phyloP scores from a whole-genome alignment of 2,888 invertebrate species.

The Phaedon cochleariae region DNA sequence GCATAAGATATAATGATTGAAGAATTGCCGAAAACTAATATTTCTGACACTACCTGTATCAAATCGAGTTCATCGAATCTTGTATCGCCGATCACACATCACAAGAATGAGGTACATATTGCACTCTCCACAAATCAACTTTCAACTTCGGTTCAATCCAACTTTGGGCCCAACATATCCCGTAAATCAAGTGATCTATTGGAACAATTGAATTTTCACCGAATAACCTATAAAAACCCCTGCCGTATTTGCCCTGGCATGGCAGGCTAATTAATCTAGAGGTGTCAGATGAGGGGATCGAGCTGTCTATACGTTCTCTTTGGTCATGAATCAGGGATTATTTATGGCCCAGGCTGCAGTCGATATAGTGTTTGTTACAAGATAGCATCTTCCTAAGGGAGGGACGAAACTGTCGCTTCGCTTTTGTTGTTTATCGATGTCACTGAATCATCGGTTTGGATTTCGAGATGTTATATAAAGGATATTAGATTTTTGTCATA shows the following conservation, averaged over 20 bases:
- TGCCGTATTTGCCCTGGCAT: not conserved
- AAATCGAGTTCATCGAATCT: too few relatives aligned
- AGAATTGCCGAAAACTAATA: too few relatives aligned
- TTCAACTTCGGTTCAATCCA: not conserved
- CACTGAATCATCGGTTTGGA: not conserved
- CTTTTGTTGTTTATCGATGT: not conserved
- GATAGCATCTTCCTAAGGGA: conserved; percentile 35
- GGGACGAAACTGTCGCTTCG: not conserved
- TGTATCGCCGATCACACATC: too few relatives aligned
- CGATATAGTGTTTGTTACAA: conserved; percentile 48
- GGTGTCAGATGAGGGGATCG: conserved; percentile 52
- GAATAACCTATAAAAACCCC: conserved; percentile 32
- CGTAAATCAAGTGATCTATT: conserved; percentile 24
- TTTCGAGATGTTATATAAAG: not conserved
- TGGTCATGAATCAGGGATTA: conserved; percentile 56
- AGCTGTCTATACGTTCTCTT: conserved; percentile 52
- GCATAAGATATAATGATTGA: too few relatives aligned
- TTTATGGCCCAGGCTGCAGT: conserved; percentile 49
- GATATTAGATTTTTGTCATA: not conserved
- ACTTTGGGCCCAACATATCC: not conserved
- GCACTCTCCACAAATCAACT: not conserved
- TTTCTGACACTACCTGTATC: too few relatives aligned
- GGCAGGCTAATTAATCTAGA: conserved; percentile 53
- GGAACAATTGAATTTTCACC: conserved; percentile 37
- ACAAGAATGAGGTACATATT: not conserved